Conservation (phyloP, 2,797 vertebrate species). For the Limosa lapponica region DNA sequence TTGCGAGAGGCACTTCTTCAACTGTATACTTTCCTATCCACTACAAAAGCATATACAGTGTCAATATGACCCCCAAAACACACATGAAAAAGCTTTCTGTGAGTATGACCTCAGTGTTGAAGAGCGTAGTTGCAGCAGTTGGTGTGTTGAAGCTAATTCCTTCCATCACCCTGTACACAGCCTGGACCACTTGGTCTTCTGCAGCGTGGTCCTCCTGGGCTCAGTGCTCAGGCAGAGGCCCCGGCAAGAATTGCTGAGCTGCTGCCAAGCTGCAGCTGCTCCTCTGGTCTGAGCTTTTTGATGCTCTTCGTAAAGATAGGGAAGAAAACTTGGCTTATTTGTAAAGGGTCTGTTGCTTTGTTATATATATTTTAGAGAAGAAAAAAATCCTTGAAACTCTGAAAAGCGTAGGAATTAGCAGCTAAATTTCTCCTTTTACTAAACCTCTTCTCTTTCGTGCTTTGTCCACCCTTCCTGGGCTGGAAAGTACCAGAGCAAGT, state of each 20-base stretch:
- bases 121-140: not conserved
- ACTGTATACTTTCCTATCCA: not conserved
- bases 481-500: not conserved
- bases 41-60: not conserved
- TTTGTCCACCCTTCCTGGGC: not conserved
- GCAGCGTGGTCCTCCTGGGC: not conserved
- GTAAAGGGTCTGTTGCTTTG: not conserved
- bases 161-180: accelerated
- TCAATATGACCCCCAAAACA: not conserved
- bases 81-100: not conserved
- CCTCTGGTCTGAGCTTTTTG: not conserved
- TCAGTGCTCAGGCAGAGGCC: not conserved
- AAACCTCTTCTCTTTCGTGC: not conserved
- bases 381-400: not conserved
- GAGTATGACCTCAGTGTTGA: not conserved
- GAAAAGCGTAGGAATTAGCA: not conserved
- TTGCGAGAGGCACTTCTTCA: not conserved
- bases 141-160: not conserved
- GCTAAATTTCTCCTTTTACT: not conserved
- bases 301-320: not conserved
- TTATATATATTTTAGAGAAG: not conserved
- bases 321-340: not conserved
- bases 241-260: not conserved
- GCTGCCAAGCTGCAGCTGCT: not conserved
- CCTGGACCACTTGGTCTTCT: not conserved